Evolutionary conservation across 1,140 invertebrate genomes (phyloP).

Genomic region (Solenopsis fugax): DNA sequence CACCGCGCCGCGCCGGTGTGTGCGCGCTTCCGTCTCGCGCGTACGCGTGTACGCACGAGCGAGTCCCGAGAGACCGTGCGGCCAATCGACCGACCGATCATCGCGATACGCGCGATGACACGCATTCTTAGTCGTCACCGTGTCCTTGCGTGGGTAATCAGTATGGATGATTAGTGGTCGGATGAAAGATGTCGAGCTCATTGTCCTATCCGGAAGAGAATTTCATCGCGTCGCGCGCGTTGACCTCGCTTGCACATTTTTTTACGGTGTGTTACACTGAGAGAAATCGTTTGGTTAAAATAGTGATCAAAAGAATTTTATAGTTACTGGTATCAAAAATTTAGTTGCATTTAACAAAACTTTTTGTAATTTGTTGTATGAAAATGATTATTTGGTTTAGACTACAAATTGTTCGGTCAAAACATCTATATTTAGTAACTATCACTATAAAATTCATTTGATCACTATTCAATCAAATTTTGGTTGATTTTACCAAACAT

Average conservation of each 20-base stretch:
- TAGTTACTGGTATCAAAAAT: no score
- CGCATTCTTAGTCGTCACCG: slow-evolving; percentile 3
- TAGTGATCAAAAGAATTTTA: no score
- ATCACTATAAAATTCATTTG: no score
- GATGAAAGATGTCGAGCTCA: not conserved
- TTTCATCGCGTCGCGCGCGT: slow-evolving; percentile 41
- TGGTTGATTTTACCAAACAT: no score
- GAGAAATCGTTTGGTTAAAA: no score
- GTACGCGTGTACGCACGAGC: slow-evolving; percentile 62
- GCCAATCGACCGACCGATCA: not conserved
- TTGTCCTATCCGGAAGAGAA: slow-evolving; percentile 47
- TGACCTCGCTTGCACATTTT: slow-evolving; percentile 37
- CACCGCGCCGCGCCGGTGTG: slow-evolving; percentile 6
- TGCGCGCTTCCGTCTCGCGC: slow-evolving; percentile 54
- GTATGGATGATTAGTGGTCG: not conserved
- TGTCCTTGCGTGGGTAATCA: slow-evolving; percentile 45
- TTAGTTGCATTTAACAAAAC: no score
- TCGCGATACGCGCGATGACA: not conserved
- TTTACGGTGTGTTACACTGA: not conserved
- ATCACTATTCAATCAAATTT: no score
- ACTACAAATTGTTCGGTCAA: no score
- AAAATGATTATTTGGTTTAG: no score
- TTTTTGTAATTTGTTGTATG: no score
- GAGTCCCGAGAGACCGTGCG: slow-evolving; percentile 1
- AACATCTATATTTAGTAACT: no score